Conservation (phyloP, 2,113 vertebrate genomes). For the Vidua chalybeata region DNA sequence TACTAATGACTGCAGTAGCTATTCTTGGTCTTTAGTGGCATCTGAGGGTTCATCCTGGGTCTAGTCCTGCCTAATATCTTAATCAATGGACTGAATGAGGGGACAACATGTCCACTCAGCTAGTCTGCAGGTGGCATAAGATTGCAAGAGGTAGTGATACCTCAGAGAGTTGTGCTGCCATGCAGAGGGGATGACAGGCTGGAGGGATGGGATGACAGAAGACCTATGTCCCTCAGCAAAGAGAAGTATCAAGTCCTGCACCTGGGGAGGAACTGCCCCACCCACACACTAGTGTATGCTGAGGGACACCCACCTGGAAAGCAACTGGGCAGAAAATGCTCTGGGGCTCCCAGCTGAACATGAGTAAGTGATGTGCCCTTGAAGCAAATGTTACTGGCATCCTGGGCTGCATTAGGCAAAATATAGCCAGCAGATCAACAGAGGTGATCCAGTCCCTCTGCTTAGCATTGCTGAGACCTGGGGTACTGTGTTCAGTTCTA, state of each 20-base stretch:
- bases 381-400: neutral
- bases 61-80: neutral
- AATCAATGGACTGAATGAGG: neutral
- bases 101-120: neutral
- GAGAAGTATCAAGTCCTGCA: neutral
- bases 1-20: neutral
- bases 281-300: neutral
- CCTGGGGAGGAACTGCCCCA: neutral
- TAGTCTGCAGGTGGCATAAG: neutral
- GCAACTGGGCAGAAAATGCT: neutral
- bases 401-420: neutral
- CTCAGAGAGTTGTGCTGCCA: neutral
- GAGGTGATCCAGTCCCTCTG: neutral
- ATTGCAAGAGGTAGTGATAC: neutral
- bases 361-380: neutral
- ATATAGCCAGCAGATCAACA: neutral
- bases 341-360: rapidly evolving
- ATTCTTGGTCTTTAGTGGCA: neutral
- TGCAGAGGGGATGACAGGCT: neutral
- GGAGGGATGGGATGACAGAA: neutral
- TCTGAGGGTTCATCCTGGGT: neutral
- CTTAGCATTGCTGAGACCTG: neutral
- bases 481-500: neutral
- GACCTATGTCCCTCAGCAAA: neutral
- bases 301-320: neutral